Base-by-base conservation (phyloP, 23 tunicate genomes). In the Halocynthia roretzi region DNA sequence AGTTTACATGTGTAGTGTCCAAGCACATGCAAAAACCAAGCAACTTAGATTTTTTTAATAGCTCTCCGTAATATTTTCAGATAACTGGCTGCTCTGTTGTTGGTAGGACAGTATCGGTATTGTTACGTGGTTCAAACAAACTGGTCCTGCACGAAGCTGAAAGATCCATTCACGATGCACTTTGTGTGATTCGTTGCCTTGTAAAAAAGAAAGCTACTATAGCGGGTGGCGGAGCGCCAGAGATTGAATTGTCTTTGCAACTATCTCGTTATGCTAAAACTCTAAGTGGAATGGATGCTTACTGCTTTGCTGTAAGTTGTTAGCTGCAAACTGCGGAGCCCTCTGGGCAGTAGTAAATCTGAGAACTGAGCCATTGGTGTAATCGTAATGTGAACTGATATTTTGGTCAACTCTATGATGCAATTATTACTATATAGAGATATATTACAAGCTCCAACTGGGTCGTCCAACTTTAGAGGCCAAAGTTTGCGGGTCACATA, bases 191-290 rank as follows among this genome's bases (percentile, higher is more conserved):
- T 75, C 80, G 99, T 63, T 94, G 99, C 63, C 71, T 94, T 61
- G 99, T 94, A 14, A 94, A 94, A 54, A 88, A 88, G 77, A 87
- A 96, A 68, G 96, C 96, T 6, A 85, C 93, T 68, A 85, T 94
- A 18, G 95, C 99, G 5, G 99, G 99, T 31, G 99, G 99, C 51
- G 99, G 96, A 6, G 99, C 99, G 5, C 95, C 94, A 6, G 99
- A 94, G 63, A 85, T 96, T 1, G 99, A 94, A 77, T 82, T 94
- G 48, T 95, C 99, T 50, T 82, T 94, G 31, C 95, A 83, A 51
- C 80, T 94, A 8, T 63, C 81, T 8, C 76, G 78, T 60, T 85
- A 84, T 77, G 99, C 91, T 8, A 82, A 85, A 50, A 88, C 95
- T 10, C 57, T 94, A 19, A 81, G 99, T 81, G 99, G 99, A 15